Percentiles rank a stretch among this genome's conserved stretches.
Conservation (phyloP, 2,797 vertebrate species). For the Aythya fuligula region DNA sequence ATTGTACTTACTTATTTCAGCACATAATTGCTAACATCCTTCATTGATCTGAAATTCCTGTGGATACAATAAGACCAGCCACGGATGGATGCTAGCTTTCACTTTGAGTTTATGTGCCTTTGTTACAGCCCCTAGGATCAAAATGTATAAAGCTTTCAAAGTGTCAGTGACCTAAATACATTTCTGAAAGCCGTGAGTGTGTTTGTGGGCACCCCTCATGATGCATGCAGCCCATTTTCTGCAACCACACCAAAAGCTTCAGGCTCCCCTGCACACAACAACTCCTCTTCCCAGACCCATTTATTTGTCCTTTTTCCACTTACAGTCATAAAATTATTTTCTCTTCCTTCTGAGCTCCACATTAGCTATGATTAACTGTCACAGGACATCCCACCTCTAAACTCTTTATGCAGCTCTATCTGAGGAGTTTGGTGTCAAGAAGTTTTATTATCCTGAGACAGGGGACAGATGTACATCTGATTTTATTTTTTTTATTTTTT, state of each 20-base stretch:
- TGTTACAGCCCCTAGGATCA: constrained; percentile 42
- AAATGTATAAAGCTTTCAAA: constrained; percentile 54
- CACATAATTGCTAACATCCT: constrained; percentile 73
- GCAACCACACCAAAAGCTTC: background rate
- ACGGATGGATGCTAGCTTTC: constrained; percentile 64
- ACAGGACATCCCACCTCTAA: constrained; percentile 29
- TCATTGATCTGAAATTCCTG: constrained; percentile 68
- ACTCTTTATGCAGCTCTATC: background rate
- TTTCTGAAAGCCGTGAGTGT: background rate
- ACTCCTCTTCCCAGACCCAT: background rate
- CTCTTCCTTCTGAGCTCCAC: background rate
- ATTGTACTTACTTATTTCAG: constrained; percentile 70
- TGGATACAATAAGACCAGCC: constrained; percentile 63
- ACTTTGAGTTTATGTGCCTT: constrained; percentile 43
- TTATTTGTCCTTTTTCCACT: constrained; percentile 30
- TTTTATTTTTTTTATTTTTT: background rate
- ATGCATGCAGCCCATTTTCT: constrained; percentile 29
- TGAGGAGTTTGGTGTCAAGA: background rate
- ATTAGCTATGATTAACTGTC: background rate
- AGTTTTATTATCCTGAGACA: background rate
- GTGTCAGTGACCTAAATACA: constrained; percentile 61
- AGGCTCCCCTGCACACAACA: background rate
- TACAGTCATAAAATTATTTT: constrained; percentile 34
- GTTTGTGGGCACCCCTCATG: background rate
- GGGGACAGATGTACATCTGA: background rate